These are phyloP conservation scores for Cynodonichthys magdalenae DNA, from an alignment of 2,797 vertebrate species.

Conservation along the genomic window DNA sequence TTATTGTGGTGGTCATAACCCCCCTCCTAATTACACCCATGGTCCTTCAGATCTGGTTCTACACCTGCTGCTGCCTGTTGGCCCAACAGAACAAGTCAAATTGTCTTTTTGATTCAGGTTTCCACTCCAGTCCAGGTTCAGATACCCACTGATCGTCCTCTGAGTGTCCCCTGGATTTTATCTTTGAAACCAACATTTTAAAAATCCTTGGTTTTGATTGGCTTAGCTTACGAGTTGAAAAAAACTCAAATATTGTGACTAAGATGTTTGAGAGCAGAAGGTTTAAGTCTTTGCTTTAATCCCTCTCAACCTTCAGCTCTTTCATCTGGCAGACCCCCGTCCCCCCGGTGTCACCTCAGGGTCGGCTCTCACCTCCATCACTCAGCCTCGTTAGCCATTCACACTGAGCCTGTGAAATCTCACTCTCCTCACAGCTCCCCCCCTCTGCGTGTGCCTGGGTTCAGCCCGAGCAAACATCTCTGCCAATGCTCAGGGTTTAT, in stretches of 20 bases:
- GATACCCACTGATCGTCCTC: too few species aligned
- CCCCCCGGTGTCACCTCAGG: slow-evolving; percentile 53
- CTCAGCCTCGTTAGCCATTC: slow-evolving; percentile 71
- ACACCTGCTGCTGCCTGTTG: too few species aligned
- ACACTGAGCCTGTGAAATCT: slow-evolving; percentile 76
- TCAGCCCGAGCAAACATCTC: too few species aligned
- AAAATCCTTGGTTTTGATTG: background rate
- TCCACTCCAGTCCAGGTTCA: too few species aligned
- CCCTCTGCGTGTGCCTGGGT: too few species aligned
- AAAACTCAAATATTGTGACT: slow-evolving; percentile 3
- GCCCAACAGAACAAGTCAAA: too few species aligned
- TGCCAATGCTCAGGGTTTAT: too few species aligned
- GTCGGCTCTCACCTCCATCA: slow-evolving; percentile 62
- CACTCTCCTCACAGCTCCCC: slow-evolving; percentile 66
- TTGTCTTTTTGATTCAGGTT: too few species aligned
- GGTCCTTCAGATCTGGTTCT: too few species aligned
- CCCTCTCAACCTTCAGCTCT: slow-evolving; percentile 16
- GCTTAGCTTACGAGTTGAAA: background rate
- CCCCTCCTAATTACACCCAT: too few species aligned
- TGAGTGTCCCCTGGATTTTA: background rate
- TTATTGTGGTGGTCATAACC: too few species aligned
- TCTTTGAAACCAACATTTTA: background rate
- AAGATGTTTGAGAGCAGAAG: background rate
- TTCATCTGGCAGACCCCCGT: slow-evolving; percentile 30
- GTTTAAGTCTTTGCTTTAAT: slow-evolving; percentile 5